These are phyloP conservation scores for Elysia crispata DNA, from an alignment of 2,888 invertebrate species.

Conservation along the genomic window DNA sequence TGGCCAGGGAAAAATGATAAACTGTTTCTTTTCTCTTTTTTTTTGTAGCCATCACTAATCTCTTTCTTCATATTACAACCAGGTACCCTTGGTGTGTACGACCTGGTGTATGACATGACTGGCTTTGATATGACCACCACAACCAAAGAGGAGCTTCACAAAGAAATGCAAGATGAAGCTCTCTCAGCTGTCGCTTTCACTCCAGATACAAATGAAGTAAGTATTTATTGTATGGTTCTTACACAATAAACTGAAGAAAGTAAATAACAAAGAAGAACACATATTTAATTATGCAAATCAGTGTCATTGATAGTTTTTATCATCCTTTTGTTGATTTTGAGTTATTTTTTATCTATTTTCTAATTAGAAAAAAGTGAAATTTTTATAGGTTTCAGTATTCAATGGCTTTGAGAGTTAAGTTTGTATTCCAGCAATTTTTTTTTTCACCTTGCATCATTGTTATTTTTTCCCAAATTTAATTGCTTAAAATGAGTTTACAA, in stretches of 20 bases:
- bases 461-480: neutral
- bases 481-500: neutral
- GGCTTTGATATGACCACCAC: conserved; percentile 72
- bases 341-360: neutral
- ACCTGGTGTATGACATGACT: conserved; percentile 73
- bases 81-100: conserved; percentile 71
- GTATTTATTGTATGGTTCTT: too few relatives aligned
- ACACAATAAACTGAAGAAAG: too few relatives aligned
- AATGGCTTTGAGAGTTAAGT: neutral
- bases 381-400: neutral
- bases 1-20: too few relatives aligned
- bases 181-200: conserved; percentile 67
- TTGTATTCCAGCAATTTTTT: neutral
- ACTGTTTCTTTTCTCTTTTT: too few relatives aligned
- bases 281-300: too few relatives aligned
- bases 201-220: conserved; percentile 62
- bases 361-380: neutral
- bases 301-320: too few relatives aligned
- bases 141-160: conserved; percentile 72
- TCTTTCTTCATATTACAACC: conserved; percentile 32
- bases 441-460: neutral
- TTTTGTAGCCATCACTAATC: too few relatives aligned
- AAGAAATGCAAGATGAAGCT: conserved; percentile 66
- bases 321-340: too few relatives aligned
- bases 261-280: too few relatives aligned